These are phyloP conservation scores for Bilobella aurantiaca DNA, from an alignment of 1,140 invertebrate genomes.

Conservation along the genomic window DNA sequence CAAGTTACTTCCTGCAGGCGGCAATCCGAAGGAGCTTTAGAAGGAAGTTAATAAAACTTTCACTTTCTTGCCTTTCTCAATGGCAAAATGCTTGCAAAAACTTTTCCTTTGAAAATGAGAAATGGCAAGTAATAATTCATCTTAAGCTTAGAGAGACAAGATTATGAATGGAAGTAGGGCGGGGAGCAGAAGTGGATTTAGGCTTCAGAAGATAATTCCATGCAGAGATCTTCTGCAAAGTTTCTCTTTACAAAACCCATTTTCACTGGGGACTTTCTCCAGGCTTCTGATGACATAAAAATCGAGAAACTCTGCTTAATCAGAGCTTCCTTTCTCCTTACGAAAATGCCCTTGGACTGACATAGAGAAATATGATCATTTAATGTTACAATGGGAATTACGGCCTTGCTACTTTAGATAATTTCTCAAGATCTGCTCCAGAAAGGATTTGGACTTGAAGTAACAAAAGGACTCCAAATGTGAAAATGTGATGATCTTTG, in stretches of 20 bases:
- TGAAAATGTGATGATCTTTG: neutral
- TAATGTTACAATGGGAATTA: constrained; percentile 72
- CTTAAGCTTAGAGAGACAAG: constrained; percentile 65
- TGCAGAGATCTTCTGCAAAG: no score
- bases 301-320: no score
- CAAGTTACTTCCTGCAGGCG: constrained; percentile 59
- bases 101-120: constrained; percentile 51
- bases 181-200: no score
- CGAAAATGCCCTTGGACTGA: constrained; percentile 61
- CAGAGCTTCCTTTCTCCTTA: constrained; percentile 64
- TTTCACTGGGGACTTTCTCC: constrained; percentile 71
- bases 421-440: constrained; percentile 78
- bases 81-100: neutral
- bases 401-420: constrained; percentile 64
- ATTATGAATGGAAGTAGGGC: constrained; percentile 79
- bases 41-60: neutral
- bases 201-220: no score
- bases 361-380: constrained; percentile 61
- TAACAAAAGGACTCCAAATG: neutral
- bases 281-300: constrained; percentile 77
- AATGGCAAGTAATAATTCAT: constrained; percentile 75
- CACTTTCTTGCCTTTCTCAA: constrained; percentile 40
- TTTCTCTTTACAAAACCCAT: no score
- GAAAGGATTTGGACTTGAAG: no score
- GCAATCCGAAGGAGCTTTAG: constrained; percentile 41